Conservation (phyloP, 1,140 invertebrate genomes). For the Marisa cornuarietis region DNA sequence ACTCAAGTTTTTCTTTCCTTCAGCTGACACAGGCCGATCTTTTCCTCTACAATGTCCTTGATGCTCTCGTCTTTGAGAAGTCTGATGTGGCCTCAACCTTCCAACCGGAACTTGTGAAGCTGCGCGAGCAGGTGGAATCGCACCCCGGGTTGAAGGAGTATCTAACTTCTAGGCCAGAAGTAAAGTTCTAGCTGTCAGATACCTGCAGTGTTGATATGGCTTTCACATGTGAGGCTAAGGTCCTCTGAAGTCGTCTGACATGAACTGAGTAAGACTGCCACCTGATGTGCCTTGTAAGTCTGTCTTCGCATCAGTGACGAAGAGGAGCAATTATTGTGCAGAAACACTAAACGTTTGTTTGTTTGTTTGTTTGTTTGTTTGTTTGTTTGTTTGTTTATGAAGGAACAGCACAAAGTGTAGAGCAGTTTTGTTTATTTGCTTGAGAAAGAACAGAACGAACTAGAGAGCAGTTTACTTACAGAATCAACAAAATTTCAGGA, state of each 20-base stretch:
- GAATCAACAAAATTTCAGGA: neutral
- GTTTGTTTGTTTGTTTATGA: neutral
- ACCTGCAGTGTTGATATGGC: neutral
- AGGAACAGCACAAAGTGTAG: neutral
- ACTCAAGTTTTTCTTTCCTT: neutral
- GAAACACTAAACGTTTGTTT: neutral
- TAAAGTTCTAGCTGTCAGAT: neutral
- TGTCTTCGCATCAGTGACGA: neutral
- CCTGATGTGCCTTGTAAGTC: too few relatives aligned
- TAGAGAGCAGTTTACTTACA: too few relatives aligned
- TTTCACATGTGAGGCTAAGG: neutral
- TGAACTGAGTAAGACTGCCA: too few relatives aligned
- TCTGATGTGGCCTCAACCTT: neutral
- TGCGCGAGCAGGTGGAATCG: slow-evolving; percentile 11
- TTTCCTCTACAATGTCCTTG: slow-evolving; percentile 12
- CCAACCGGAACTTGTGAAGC: slow-evolving; percentile 10
- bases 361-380: too few relatives aligned
- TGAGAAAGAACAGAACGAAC: too few relatives aligned
- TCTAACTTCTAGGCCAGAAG: slow-evolving; percentile 11
- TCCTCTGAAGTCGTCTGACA: neutral
- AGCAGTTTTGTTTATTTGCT: too few relatives aligned
- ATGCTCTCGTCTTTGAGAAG: slow-evolving; percentile 11
- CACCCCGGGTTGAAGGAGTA: slow-evolving; percentile 16
- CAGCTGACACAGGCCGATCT: slow-evolving; percentile 28
- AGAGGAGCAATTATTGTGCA: neutral